Conservation (phyloP, 2,888 invertebrate genomes). For the Andricus quercusramuli region DNA sequence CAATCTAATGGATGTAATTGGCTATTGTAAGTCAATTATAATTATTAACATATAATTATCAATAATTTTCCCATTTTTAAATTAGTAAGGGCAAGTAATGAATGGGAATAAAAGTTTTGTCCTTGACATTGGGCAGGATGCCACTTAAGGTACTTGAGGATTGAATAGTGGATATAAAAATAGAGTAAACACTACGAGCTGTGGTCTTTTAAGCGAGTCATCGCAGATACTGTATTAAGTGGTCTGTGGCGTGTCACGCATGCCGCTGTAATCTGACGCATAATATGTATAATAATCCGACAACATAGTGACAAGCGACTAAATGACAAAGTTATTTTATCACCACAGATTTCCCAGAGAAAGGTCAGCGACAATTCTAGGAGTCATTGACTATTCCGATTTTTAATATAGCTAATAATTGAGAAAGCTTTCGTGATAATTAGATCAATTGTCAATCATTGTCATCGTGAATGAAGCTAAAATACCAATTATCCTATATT, state of each 20-base stretch:
- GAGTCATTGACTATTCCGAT: neutral
- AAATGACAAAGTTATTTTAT: neutral
- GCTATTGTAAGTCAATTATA: neutral
- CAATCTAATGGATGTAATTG: neutral
- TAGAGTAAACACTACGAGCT: conserved; percentile 8
- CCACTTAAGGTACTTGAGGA: neutral
- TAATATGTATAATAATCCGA: conserved; percentile 50
- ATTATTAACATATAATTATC: neutral
- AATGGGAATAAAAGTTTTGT: neutral
- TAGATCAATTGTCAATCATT: neutral
- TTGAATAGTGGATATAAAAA: conserved; percentile 11
- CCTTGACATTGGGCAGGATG: neutral
- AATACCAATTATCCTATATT: too few relatives aligned
- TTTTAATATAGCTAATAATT: neutral
- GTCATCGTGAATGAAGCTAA: too few relatives aligned
- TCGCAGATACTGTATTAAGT: neutral
- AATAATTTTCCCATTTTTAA: neutral
- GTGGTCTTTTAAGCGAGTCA: neutral
- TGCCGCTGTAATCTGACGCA: conserved; percentile 36
- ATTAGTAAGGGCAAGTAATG: neutral
- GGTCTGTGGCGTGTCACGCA: conserved; percentile 5
- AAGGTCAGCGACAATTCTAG: neutral
- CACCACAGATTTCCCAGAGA: neutral
- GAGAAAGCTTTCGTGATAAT: neutral
- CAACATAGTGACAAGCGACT: conserved; percentile 42